Evolutionary conservation across 2,888 invertebrate genomes (phyloP), one percentile per base, ranked within the genome.

Genomic region (Idaea aversata): DNA sequence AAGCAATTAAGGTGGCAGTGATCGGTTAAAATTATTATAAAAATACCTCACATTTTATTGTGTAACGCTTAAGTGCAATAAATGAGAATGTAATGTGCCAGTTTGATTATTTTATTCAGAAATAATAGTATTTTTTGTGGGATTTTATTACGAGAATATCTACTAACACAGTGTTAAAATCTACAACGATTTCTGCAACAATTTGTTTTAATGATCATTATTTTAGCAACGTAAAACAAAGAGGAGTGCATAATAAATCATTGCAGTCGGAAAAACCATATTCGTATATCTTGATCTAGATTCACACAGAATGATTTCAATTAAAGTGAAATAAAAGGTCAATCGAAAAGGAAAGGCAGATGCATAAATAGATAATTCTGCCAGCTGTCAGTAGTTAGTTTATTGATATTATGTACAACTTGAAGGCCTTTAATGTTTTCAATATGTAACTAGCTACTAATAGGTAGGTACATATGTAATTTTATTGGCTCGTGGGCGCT

Each of bases 1-100:
- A 80, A 82, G 79, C 84, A 85, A 88, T 88, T 85, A 83, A 78
- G 71, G 72, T 80, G 74, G 77, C 76, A 76, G 77, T 78, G 81
- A 79, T 81, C 75, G 72, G 70, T 77, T 75, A 72, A 76, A 82
- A 83, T 79, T 75, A 72, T 77, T 81, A 74, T 79, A 72, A 25
- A 81, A 79, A 82, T 82, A 75, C 77, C 77, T 75, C 71, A 63
- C 36, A 25, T 47, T 62, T 63, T 66, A 76, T 72, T 70, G 63
- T 63, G 5, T 69, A 58, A 16, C 58, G 15, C 58, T 58, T 16
- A 6, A 58, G n/a, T 58, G 15, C 16, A 58, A 58, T 58, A 58
- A 58, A 58, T 16, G 15, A 58, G 58, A 58, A 64, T 63, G 47
- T 59, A 36, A 34, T 15, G 38, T 34, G 7, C 35, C 47, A 47